phyloP scores from a whole-genome alignment of 2,888 invertebrate genomes.

The Lycocerus yunnanus region DNA sequence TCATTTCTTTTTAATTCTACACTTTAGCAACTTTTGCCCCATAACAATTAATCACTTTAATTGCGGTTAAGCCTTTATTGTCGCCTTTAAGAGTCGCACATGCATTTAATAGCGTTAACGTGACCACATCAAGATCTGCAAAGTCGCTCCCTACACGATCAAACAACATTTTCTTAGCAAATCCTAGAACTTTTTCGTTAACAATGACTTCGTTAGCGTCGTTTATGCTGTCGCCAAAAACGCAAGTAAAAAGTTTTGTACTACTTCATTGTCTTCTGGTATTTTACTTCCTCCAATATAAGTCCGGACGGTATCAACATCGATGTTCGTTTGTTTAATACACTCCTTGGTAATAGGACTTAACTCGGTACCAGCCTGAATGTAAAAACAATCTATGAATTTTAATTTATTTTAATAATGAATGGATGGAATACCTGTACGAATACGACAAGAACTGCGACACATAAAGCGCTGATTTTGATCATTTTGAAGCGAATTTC shows the following conservation, averaged over 20 bases:
- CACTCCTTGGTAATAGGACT: slow-evolving; percentile 1
- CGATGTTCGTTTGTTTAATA: neutral
- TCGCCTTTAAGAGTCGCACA: neutral
- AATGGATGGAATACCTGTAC: neutral
- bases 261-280: neutral
- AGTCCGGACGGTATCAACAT: neutral
- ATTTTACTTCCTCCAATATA: neutral
- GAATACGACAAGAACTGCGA: neutral
- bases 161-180: neutral
- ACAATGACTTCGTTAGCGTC: neutral
- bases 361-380: neutral
- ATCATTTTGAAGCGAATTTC: neutral
- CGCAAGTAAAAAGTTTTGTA: neutral
- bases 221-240: neutral
- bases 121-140: neutral
- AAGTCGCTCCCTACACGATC: neutral
- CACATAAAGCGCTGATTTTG: neutral
- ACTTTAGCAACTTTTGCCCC: neutral
- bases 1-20: too few species aligned
- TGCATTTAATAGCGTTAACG: too few species aligned
- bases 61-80: slow-evolving; percentile 4
- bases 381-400: neutral
- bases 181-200: neutral
- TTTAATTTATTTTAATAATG: neutral
- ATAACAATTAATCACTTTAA: slow-evolving; percentile 1